Evolutionary conservation across 2,888 invertebrate species (phyloP).

Genomic region (Bombylius major): DNA sequence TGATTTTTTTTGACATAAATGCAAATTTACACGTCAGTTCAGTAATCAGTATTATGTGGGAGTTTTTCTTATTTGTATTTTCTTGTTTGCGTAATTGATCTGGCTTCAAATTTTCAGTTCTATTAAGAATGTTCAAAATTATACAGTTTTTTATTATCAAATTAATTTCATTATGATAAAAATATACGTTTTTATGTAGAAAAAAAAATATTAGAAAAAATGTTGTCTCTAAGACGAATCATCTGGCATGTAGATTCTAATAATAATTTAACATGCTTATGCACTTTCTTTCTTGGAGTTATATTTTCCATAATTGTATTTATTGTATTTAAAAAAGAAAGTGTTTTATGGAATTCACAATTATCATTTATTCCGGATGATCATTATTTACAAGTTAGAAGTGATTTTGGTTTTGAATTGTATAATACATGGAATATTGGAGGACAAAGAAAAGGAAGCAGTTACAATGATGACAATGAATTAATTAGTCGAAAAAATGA

Average conservation of each 20-base stretch:
- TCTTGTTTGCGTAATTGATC: too few species aligned
- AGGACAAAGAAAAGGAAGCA: not conserved
- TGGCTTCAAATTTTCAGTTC: too few species aligned
- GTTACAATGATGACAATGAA: not conserved
- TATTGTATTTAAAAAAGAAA: not conserved
- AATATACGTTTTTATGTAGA: too few species aligned
- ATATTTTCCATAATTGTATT: not conserved
- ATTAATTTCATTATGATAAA: too few species aligned
- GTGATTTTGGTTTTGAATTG: not conserved
- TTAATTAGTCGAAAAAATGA: not conserved
- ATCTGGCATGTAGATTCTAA: not conserved
- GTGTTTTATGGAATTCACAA: not conserved
- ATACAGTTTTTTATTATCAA: too few species aligned
- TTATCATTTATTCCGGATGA: not conserved
- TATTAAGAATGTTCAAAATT: too few species aligned
- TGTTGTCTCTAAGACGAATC: not conserved
- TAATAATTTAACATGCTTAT: not conserved
- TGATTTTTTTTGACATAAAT: too few species aligned
- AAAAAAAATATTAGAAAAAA: not conserved
- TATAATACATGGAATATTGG: not conserved
- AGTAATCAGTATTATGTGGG: too few species aligned
- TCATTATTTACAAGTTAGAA: not conserved
- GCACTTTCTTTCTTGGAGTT: not conserved
- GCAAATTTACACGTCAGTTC: too few species aligned
- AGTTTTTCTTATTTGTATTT: too few species aligned